Evolutionary conservation across 35 echinoderm and acorn worm species (phyloP).

Genomic region (Diadema setosum): DNA sequence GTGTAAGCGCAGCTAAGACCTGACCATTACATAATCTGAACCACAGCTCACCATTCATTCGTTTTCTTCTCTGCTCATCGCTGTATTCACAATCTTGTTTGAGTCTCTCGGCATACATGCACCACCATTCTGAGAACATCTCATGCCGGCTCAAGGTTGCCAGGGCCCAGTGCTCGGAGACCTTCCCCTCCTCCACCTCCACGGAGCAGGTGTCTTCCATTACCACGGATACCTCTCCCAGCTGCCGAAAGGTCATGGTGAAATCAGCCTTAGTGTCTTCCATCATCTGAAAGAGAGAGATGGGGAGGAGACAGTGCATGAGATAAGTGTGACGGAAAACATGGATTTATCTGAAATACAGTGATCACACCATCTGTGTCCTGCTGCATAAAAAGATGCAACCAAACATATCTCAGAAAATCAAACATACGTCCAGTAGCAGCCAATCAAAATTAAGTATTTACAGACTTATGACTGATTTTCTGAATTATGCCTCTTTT

Average conservation of each 20-base stretch:
- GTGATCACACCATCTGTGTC: too few relatives aligned
- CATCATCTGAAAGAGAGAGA: constrained; percentile 62
- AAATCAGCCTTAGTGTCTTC: constrained; percentile 80
- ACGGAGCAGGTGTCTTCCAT: not conserved
- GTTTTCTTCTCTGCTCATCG: constrained; percentile 27
- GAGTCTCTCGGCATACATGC: constrained; percentile 48
- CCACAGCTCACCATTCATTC: constrained; percentile 73
- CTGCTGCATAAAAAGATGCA: too few relatives aligned
- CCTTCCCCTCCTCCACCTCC: constrained; percentile 2
- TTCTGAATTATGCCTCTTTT: too few relatives aligned
- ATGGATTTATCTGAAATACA: too few relatives aligned
- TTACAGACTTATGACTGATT: too few relatives aligned
- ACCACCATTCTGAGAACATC: constrained; percentile 41
- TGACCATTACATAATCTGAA: too few relatives aligned
- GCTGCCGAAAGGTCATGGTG: constrained; percentile 94
- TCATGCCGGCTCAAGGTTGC: constrained; percentile 32
- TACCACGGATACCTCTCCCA: constrained; percentile 50
- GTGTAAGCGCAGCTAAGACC: too few relatives aligned
- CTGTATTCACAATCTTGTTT: not conserved
- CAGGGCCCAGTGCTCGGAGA: constrained; percentile 50
- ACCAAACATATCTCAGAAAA: too few relatives aligned
- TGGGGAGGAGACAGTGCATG: not conserved
- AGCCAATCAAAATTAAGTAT: too few relatives aligned
- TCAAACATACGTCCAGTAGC: too few relatives aligned
- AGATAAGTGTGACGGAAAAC: not conserved